Evolutionary conservation across 2,888 invertebrate genomes (phyloP).

Genomic region (Homarus gammarus): DNA sequence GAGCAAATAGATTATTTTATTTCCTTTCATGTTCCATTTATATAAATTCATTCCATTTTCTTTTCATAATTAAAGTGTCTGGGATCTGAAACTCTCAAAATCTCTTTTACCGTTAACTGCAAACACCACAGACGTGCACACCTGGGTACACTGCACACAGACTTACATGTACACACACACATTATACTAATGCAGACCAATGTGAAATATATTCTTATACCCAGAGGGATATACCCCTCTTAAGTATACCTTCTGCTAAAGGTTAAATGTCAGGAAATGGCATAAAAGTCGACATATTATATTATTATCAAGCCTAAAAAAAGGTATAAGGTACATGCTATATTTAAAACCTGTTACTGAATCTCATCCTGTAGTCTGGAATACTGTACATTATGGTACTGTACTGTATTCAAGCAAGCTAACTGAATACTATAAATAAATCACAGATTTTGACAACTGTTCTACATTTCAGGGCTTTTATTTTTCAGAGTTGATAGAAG

Average conservation of each 20-base stretch:
- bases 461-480: background rate
- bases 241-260: background rate
- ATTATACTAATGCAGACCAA: slow-evolving; percentile 42
- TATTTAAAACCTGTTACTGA: background rate
- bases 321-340: background rate
- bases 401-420: no score
- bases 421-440: no score
- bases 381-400: background rate
- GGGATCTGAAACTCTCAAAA: no score
- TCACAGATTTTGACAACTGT: no score
- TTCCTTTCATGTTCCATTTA: no score
- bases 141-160: background rate
- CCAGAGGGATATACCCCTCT: slow-evolving; percentile 9
- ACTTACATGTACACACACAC: slow-evolving; percentile 15
- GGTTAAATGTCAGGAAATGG: no score
- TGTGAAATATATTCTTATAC: slow-evolving; percentile 56
- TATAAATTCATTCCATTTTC: no score
- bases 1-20: background rate
- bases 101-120: no score
- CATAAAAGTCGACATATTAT: background rate
- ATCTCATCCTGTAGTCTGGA: no score
- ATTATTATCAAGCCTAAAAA: background rate
- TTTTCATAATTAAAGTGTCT: no score
- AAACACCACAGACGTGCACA: no score
- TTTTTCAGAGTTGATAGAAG: no score